A percentile compares a stretch with the other conserved stretches of the same genome.
These are phyloP conservation scores for Netelia virgata DNA, from an alignment of 2,888 invertebrate species.

Conservation along the genomic window DNA sequence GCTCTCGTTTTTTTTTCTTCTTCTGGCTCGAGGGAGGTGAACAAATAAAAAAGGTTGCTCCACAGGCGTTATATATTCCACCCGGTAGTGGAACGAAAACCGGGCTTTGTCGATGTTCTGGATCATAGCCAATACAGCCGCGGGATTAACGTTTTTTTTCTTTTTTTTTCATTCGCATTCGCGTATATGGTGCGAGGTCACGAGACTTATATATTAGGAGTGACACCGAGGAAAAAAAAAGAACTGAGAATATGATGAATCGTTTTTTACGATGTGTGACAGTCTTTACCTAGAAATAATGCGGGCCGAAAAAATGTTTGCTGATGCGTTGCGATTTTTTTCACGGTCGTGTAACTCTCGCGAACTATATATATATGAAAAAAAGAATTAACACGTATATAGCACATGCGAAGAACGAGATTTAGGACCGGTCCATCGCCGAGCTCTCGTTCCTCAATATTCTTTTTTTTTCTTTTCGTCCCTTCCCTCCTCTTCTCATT, in stretches of 20 bases:
- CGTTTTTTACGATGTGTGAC: not conserved
- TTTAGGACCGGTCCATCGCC: constrained; percentile 52
- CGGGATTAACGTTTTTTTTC: constrained; percentile 7
- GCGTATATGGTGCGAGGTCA: not conserved
- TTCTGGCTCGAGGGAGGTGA: constrained; percentile 4
- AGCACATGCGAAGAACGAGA: constrained; percentile 32
- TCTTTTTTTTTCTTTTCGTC: not conserved
- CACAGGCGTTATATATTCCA: not conserved
- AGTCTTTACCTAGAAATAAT: constrained; percentile 7
- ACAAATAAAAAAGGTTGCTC: not conserved
- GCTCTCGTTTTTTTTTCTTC: constrained; percentile 6
- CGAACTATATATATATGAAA: not conserved
- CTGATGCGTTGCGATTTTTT: constrained; percentile 12
- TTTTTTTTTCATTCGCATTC: not conserved
- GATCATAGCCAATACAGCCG: constrained; percentile 19
- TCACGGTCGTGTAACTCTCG: constrained; percentile 18
- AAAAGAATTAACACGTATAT: too few species aligned
- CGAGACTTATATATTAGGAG: not conserved
- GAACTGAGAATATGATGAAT: not conserved
- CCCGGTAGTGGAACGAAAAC: not conserved
- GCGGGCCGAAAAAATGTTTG: constrained; percentile 1
- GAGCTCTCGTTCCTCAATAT: not conserved
- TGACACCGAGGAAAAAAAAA: not conserved
- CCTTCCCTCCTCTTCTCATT: not conserved
- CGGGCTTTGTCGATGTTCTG: constrained; percentile 31